These are phyloP conservation scores for Myripristis murdjan DNA, from an alignment of 2,797 vertebrate genomes.

Conservation along the genomic window DNA sequence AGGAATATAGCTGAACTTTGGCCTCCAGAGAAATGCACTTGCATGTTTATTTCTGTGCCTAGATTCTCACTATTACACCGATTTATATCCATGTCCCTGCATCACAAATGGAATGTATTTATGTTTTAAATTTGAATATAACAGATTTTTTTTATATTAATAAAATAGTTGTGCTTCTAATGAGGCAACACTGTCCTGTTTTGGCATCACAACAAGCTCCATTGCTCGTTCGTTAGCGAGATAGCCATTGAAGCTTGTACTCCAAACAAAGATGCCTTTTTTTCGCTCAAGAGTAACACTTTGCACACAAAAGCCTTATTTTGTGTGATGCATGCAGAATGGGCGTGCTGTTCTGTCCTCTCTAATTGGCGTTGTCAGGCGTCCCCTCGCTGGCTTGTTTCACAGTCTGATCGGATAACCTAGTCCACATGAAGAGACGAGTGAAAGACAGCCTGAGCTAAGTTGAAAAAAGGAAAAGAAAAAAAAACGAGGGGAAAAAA, in stretches of 20 bases:
- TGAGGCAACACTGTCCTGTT: constrained; percentile 46
- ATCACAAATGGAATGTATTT: not conserved
- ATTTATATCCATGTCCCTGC: constrained; percentile 1
- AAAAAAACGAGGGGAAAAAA: constrained; percentile 27
- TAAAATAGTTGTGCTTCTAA: not conserved
- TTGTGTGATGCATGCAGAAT: constrained; percentile 62
- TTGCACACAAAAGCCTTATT: constrained; percentile 67
- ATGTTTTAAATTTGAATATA: constrained; percentile 23
- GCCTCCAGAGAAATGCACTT: not conserved
- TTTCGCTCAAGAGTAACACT: constrained; percentile 9
- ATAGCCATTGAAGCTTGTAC: constrained; percentile 34
- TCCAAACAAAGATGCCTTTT: not conserved
- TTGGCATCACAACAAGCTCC: constrained; percentile 14
- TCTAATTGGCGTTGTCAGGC: constrained; percentile 78
- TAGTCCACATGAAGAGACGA: constrained; percentile 66
- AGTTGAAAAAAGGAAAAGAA: constrained; percentile 27
- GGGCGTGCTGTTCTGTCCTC: constrained; percentile 63
- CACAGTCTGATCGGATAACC: constrained; percentile 74
- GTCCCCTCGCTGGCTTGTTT: constrained; percentile 63
- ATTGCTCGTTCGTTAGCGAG: constrained; percentile 56
- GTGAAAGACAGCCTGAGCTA: constrained; percentile 59
- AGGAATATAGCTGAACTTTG: not conserved
- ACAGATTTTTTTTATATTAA: constrained; percentile 1
- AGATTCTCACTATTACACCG: not conserved
- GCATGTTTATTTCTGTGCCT: not conserved